A percentile compares a stretch with the other conserved stretches of the same genome.
phyloP scores from a whole-genome alignment of 2,113 vertebrate genomes.

The Struthidea cinerea region DNA sequence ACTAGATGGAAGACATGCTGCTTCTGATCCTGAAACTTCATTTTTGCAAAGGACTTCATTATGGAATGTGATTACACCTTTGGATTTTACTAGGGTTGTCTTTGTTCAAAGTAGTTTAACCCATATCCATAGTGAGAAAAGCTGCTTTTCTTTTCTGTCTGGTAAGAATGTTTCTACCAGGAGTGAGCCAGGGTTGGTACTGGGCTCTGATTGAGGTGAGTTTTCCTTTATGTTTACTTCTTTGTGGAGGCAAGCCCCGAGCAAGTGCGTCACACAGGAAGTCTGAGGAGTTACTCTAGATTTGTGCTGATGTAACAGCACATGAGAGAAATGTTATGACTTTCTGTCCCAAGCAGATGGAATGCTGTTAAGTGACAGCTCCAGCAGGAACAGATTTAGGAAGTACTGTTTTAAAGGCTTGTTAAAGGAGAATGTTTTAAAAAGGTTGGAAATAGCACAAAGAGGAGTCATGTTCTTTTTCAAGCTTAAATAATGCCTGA shows the following conservation, averaged over 20 bases:
- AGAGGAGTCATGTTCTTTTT: not conserved
- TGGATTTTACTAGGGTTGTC: not conserved
- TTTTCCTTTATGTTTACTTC: slow-evolving; percentile 2
- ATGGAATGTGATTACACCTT: not conserved
- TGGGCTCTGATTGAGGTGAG: not conserved
- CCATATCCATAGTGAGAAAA: not conserved
- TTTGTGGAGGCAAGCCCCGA: not conserved
- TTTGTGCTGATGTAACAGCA: not conserved
- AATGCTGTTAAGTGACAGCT: not conserved
- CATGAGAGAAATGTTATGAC: not conserved
- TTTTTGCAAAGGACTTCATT: not conserved
- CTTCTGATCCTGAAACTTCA: not conserved
- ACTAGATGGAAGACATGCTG: not conserved
- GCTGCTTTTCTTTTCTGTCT: not conserved
- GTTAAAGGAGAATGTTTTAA: not conserved
- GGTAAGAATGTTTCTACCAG: not conserved
- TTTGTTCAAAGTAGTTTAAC: not conserved
- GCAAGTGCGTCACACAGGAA: not conserved
- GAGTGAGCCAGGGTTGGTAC: not conserved
- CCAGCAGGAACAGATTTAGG: not conserved
- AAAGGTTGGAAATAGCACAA: not conserved
- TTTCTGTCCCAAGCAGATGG: not conserved
- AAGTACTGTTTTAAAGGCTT: not conserved
- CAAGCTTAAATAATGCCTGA: not conserved
- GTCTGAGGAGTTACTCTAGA: not conserved